Evolutionary conservation across 2,888 invertebrate genomes (phyloP).

Genomic region (Pyralis farinalis): DNA sequence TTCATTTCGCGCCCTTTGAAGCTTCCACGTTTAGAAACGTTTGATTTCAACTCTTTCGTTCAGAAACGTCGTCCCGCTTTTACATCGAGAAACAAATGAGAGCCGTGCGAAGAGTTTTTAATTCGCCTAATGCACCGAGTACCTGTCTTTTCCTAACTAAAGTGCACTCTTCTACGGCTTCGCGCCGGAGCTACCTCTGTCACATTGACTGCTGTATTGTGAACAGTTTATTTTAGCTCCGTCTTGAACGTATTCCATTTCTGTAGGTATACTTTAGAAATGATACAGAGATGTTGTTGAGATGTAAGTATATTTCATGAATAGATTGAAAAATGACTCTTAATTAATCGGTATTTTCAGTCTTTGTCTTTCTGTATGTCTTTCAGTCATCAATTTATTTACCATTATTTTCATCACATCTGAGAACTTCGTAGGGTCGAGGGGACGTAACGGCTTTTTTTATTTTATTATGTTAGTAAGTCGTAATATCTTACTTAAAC

Average conservation of each 20-base stretch:
- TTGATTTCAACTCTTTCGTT: constrained; percentile 68
- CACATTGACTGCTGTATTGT: constrained; percentile 65
- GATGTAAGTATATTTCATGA: no score
- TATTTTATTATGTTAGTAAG: no score
- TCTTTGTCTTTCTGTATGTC: no score
- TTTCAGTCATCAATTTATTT: no score
- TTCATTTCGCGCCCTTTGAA: constrained; percentile 69
- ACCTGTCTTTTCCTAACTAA: constrained; percentile 63
- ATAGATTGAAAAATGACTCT: no score
- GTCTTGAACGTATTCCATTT: constrained; percentile 45
- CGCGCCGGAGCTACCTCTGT: constrained; percentile 44
- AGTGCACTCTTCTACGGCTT: constrained; percentile 62
- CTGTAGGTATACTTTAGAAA: constrained; percentile 25
- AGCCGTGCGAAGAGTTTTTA: constrained; percentile 64
- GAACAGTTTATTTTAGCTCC: constrained; percentile 63
- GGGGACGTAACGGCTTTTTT: no score
- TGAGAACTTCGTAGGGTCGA: no score
- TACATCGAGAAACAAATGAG: constrained; percentile 64
- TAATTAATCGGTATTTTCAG: no score
- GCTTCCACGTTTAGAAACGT: constrained; percentile 56
- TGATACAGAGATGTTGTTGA: constrained; percentile 13
- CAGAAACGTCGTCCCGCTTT: constrained; percentile 45
- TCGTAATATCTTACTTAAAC: no score
- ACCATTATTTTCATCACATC: no score
- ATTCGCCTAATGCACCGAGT: constrained; percentile 74